phyloP scores from a whole-genome alignment of 2,113 vertebrate species.

The Uria lomvia region DNA sequence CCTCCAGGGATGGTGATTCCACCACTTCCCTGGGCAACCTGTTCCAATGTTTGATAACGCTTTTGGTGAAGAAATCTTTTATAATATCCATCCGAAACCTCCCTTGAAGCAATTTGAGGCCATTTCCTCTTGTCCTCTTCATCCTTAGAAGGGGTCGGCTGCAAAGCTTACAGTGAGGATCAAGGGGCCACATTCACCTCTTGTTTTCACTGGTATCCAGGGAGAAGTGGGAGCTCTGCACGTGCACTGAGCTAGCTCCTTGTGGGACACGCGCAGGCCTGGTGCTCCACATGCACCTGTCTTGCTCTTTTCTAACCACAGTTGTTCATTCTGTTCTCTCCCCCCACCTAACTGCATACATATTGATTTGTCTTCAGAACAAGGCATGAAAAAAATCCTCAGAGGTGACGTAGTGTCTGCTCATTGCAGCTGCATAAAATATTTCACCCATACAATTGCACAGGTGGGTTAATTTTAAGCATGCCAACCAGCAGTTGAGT shows the following conservation, averaged over 20 bases:
- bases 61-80: neutral
- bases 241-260: neutral
- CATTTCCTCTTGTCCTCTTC: neutral
- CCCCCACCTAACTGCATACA: neutral
- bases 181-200: neutral
- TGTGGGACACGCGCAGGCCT: neutral
- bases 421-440: neutral
- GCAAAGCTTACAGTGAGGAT: neutral
- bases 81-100: neutral
- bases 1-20: neutral
- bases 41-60: neutral
- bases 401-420: neutral
- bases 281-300: neutral
- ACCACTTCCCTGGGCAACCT: neutral
- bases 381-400: neutral
- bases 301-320: neutral
- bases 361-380: conserved; percentile 28
- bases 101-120: neutral
- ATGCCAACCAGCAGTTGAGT: neutral
- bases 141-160: neutral
- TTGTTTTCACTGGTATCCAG: neutral
- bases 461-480: neutral
- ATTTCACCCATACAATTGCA: neutral
- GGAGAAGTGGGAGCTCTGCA: neutral
- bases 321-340: neutral